Conservation (phyloP, 1,140 invertebrate genomes). For the Subanguina moxae region DNA sequence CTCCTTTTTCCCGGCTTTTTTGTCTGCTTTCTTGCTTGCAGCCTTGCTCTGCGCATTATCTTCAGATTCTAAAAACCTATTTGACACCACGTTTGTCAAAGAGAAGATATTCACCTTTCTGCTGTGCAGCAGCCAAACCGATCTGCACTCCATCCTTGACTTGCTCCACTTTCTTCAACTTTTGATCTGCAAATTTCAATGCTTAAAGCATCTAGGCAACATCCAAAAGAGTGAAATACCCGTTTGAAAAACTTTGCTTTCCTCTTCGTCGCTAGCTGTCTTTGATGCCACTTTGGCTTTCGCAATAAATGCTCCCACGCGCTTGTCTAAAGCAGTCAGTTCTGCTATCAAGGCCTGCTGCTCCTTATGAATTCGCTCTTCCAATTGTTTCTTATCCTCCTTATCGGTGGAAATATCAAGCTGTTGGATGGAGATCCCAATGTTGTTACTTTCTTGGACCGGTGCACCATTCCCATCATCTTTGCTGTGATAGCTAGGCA, state of each 20-base stretch:
- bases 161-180: too few relatives aligned
- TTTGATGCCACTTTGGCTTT: neutral
- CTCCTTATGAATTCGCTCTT: neutral
- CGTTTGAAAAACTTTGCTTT: neutral
- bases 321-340: neutral
- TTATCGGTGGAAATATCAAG: neutral
- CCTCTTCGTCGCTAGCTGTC: neutral
- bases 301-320: neutral
- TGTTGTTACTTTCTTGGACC: neutral
- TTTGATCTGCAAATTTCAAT: too few relatives aligned
- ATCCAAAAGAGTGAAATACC: neutral
- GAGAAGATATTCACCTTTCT: too few relatives aligned
- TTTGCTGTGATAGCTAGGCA: neutral
- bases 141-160: too few relatives aligned
- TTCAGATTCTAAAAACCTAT: neutral
- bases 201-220: too few relatives aligned
- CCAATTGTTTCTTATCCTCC: neutral
- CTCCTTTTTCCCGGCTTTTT: neutral
- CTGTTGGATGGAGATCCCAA: neutral
- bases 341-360: neutral
- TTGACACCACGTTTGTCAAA: too few relatives aligned
- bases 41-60: neutral
- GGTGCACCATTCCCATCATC: neutral
- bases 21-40: conserved; percentile 1
- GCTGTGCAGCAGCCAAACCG: too few relatives aligned